Conservation (phyloP, 2,797 vertebrate species). For the Euthynnus affinis region DNA sequence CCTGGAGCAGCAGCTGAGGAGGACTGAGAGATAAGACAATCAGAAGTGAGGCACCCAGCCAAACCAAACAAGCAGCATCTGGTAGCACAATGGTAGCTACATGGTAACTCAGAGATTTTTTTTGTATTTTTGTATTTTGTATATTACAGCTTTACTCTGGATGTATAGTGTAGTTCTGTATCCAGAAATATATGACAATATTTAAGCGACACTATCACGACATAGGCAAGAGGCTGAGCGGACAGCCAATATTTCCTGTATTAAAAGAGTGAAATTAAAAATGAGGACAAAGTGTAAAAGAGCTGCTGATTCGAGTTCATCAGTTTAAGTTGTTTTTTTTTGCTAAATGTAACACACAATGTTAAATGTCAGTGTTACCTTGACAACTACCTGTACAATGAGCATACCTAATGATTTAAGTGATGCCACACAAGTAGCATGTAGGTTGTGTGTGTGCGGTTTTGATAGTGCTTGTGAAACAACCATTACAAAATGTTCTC, state of each 20-base stretch:
- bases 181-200: constrained; percentile 7
- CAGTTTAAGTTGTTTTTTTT: no score
- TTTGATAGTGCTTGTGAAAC: constrained; percentile 11
- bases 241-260: constrained; percentile 3
- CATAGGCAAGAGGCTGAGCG: not conserved
- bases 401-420: not conserved
- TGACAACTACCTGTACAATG: not conserved
- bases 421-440: not conserved
- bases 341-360: no score
- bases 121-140: no score
- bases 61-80: constrained; percentile 76
- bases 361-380: not conserved
- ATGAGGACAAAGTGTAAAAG: not conserved
- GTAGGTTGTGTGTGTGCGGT: no score
- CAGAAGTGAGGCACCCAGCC: constrained; percentile 60
- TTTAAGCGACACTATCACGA: constrained; percentile 1
- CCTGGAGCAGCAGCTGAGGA: constrained; percentile 58
- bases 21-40: constrained; percentile 62
- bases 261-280: not conserved
- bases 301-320: not conserved
- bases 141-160: constrained; percentile 29
- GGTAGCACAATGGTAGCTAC: constrained; percentile 47
- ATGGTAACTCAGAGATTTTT: constrained; percentile 45
- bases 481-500: not conserved
- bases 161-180: not conserved